Conservation (phyloP, 1,140 invertebrate species). For the Lethocerus indicus region DNA sequence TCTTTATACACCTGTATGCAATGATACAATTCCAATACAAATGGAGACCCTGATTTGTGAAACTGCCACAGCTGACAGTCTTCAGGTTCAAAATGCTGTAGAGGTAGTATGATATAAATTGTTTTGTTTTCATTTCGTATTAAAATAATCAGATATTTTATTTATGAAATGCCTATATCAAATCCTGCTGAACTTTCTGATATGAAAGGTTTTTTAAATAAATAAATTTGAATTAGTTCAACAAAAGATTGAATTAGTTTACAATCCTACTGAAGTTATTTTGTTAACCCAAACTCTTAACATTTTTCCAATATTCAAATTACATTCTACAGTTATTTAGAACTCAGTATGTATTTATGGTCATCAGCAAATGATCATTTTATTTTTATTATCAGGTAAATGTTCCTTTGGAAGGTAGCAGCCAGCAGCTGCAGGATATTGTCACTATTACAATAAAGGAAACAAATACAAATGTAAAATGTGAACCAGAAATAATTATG, state of each 20-base stretch:
- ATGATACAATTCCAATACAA: not conserved
- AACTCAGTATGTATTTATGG: no score
- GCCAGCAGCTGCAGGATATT: slow-evolving; percentile 6
- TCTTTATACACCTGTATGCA: slow-evolving; percentile 6
- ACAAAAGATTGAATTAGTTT: no score
- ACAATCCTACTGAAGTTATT: no score
- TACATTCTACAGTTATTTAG: no score
- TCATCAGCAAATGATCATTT: not conserved
- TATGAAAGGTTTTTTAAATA: no score
- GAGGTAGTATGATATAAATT: not conserved
- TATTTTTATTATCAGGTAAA: slow-evolving; percentile 3
- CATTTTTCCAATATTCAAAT: no score
- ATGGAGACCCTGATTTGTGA: slow-evolving; percentile 3
- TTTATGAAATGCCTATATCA: no score
- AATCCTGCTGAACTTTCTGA: no score
- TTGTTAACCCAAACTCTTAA: no score
- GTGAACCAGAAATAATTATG: slow-evolving; percentile 11
- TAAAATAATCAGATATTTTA: no score
- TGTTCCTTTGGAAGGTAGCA: slow-evolving; percentile 3
- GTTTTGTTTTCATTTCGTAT: no score
- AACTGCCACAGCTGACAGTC: not conserved
- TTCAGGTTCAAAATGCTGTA: not conserved
- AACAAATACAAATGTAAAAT: slow-evolving; percentile 2
- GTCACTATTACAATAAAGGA: not conserved
- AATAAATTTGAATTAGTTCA: no score